Base-by-base conservation (phyloP, 2,113 vertebrate genomes). In the Prunella fulvescens region DNA sequence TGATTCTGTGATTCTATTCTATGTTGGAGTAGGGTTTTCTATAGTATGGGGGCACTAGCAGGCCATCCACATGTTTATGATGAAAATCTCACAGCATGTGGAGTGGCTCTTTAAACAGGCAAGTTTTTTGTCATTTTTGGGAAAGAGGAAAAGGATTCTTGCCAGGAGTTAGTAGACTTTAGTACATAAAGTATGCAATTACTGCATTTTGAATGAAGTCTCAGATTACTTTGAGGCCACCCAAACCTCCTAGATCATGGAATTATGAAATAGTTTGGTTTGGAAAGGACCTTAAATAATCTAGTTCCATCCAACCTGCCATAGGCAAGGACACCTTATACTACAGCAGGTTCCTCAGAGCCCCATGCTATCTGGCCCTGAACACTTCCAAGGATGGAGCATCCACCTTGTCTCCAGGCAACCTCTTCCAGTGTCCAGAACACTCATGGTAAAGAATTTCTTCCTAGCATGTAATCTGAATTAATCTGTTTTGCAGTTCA, bases 61-160 rank as follows among this genome's bases (percentile, higher is more conserved):
- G 51, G 29, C 14, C 4, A 5, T 28, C n/a, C 24, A 47, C 5
- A 14, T 0, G 0, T 18, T 57, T 47, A 47, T 8, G 2, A 69
- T 25, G 8, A 73, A 90, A 86, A 82, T 31, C 25, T 92, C 50
- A 76, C 35, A 74, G n/a, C 5, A 1, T 6, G 12, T 69, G 12
- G 8, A 22, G 6, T 28, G 20, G 5, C 2, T 92, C 2, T 79
- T 78, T 87, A 66, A 93, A 50, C 9, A 57, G 2, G 4, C 4
- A 28, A 3, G 5, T 2, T 76, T 86, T 86, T 50, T 39, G 26
- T 4, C 12, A 50, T 57, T 82, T 72, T 54, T 57, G 45, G 29
- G 20, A 69, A 93, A 64, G 9, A 56, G 10, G 29, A 44, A 51
- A 78, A 60, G 24, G 28, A 37, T 11, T 29, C 14, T 35, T 73